Conservation (phyloP, 2,888 invertebrate species). For the Drosophila formosana region DNA sequence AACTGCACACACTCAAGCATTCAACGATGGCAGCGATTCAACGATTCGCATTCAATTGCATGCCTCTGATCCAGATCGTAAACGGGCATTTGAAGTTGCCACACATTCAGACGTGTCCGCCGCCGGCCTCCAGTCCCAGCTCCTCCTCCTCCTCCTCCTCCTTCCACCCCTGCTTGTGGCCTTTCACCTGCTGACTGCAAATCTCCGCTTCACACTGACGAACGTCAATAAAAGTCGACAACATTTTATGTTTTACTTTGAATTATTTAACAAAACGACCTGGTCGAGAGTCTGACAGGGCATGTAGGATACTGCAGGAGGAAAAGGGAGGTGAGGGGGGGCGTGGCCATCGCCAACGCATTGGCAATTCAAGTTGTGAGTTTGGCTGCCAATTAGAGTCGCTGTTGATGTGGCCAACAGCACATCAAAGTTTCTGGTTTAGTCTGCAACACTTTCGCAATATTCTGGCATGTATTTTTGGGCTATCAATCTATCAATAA, state of each 20-base stretch:
- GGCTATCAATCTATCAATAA: constrained; percentile 22
- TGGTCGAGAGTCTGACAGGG: not conserved
- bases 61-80: constrained; percentile 56
- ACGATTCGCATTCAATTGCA: constrained; percentile 57
- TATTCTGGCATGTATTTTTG: not conserved
- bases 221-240: constrained; percentile 56
- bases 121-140: not conserved
- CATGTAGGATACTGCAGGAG: not conserved
- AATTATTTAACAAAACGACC: constrained; percentile 47
- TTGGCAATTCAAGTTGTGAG: constrained; percentile 7
- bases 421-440: constrained; percentile 3
- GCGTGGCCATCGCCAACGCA: constrained; percentile 18
- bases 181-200: constrained; percentile 41
- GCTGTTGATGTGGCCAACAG: constrained; percentile 30
- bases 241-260: constrained; percentile 52
- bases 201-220: constrained; percentile 33
- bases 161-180: not conserved
- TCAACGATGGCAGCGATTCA: not conserved
- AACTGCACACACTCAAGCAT: constrained; percentile 18
- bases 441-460: constrained; percentile 34
- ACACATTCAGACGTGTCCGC: constrained; percentile 33
- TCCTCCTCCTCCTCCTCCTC: not conserved
- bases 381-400: constrained; percentile 49
- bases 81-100: constrained; percentile 43
- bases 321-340: not conserved